Evolutionary conservation across 2,888 invertebrate genomes (phyloP).

Genomic region (Lutraria lutraria): DNA sequence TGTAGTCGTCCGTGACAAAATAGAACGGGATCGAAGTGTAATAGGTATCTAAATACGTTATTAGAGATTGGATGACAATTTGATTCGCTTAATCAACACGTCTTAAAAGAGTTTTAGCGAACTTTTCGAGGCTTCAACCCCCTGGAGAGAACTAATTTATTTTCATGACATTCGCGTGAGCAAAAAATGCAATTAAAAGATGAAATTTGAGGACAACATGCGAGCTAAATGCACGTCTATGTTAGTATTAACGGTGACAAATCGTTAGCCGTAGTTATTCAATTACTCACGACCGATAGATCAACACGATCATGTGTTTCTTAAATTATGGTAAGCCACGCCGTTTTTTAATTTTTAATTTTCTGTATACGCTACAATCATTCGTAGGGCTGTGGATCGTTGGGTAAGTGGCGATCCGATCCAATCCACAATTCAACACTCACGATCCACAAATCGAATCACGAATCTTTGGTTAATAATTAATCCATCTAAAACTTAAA

Average conservation of each 20-base stretch:
- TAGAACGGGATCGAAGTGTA: constrained; percentile 11
- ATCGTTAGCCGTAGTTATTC: neutral
- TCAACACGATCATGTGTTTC: neutral
- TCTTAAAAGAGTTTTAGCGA: neutral
- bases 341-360: no score
- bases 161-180: neutral
- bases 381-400: no score
- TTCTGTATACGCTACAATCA: no score
- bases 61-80: neutral
- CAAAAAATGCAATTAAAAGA: neutral
- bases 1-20: constrained; percentile 14
- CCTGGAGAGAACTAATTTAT: neutral
- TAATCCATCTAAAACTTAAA: no score
- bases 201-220: neutral
- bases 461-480: no score
- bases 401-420: no score
- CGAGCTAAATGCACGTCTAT: neutral
- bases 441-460: no score
- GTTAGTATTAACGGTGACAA: neutral
- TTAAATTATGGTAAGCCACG: neutral
- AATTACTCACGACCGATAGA: neutral
- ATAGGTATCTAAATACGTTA: constrained; percentile 2
- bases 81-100: constrained; percentile 11
- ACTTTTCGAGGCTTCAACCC: neutral
- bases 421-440: no score